These are phyloP conservation scores for Sceliomorpha sp. DNA, from an alignment of 2,888 invertebrate species.

Conservation along the genomic window DNA sequence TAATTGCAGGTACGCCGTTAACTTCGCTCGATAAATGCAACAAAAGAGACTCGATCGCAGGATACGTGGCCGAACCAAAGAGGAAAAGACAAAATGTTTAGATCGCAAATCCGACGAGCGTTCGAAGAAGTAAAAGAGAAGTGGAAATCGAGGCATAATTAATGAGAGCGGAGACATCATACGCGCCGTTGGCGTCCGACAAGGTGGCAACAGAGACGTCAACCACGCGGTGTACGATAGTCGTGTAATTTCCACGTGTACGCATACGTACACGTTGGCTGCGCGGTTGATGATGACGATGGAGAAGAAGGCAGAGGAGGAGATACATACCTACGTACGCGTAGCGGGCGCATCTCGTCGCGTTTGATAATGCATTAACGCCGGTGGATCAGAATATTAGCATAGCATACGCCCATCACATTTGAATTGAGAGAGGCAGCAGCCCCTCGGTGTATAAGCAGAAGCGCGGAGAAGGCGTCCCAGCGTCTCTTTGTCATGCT, in stretches of 20 bases:
- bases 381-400: constrained; percentile 78
- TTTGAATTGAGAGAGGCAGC: constrained; percentile 75
- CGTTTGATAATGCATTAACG: constrained; percentile 80
- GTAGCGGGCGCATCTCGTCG: constrained; percentile 66
- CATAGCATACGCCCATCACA: constrained; percentile 80
- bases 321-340: constrained; percentile 53
- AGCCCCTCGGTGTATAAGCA: constrained; percentile 71
- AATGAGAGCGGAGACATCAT: background rate
- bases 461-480: constrained; percentile 78
- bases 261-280: constrained; percentile 17
- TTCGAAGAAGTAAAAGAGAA: too few species aligned
- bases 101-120: too few species aligned
- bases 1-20: too few species aligned
- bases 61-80: too few species aligned
- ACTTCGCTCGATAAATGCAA: too few species aligned
- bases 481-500: constrained; percentile 80
- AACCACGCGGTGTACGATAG: constrained; percentile 48
- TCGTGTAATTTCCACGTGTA: constrained; percentile 45
- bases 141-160: too few species aligned
- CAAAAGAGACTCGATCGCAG: too few species aligned
- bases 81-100: too few species aligned
- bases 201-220: constrained; percentile 56
- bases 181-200: constrained; percentile 20
- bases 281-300: constrained; percentile 21
- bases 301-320: constrained; percentile 24